Evolutionary conservation across 2,797 vertebrate species (phyloP), one percentile per base, ranked within the genome.

Genomic region (Sebastes umbrosus): DNA sequence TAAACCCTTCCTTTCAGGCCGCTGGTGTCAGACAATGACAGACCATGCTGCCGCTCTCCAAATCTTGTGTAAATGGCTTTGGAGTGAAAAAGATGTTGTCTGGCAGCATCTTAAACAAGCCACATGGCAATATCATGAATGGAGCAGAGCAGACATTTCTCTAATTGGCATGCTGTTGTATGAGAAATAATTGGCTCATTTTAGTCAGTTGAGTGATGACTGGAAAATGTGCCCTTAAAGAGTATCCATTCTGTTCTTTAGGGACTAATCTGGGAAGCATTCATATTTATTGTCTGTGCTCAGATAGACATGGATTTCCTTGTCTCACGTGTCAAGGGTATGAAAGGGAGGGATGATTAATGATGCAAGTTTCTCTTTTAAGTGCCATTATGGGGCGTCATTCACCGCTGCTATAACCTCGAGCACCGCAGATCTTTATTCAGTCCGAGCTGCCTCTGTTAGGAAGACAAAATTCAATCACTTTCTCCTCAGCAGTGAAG

Each of bases 101-200:
- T 92, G 87, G 89, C 88, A 90, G 82, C 84, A 90, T 82, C 89
- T 92, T 93, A 88, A 92, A 92, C 82, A 90, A 90, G 77, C 83
- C 90, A 90, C 90, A 88, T 84, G 88, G 86, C 88, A 91, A 87
- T 84, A 87, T 85, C 80, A 82, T 92, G 90, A 94, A 92, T 92
- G 89, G 87, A 91, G 83, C 86, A 70, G 62, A 82, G 85, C 85
- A 93, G 89, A 91, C 92, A 94, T 96, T 96, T 95, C 92, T 95
- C 93, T 97, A 97, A 98, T 97, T 97, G 97, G 90, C 94, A 95
- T 89, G 89, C 90, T 92, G 92, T 93, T 93, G 91, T 93, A 90
- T 94, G 94, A 96, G 94, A 97, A 97, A 97, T 97, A 97, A 97
- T 96, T 97, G 93, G 95, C 95, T 98, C 95, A 97, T 97, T 97